A percentile compares a stretch with the other conserved stretches of the same genome.
These are phyloP conservation scores for Drosophila sordidula DNA, from an alignment of 2,888 invertebrate species.

Conservation along the genomic window DNA sequence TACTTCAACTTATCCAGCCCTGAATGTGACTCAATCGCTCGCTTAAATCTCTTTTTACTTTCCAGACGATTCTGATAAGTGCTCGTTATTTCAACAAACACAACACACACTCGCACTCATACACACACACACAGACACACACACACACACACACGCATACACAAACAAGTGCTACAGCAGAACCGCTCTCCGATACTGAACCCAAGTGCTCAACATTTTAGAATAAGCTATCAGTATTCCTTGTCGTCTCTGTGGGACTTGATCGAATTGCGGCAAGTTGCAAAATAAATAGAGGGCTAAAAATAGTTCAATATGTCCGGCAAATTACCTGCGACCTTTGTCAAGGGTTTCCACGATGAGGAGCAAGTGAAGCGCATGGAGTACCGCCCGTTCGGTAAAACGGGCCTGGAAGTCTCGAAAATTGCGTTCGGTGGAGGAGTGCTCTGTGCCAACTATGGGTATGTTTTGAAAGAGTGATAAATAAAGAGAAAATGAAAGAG, in stretches of 20 bases:
- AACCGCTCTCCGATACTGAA: conserved; percentile 7
- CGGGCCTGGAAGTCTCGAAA: conserved; percentile 90
- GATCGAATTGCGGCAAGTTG: conserved; percentile 13
- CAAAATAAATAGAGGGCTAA: conserved; percentile 5
- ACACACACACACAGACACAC: conserved; percentile 1
- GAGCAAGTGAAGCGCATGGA: conserved; percentile 88
- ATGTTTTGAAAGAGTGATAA: conserved; percentile 2
- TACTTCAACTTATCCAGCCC: too few relatives aligned
- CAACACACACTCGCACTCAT: conserved; percentile 7
- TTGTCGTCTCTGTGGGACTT: background rate
- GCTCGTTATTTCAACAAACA: conserved; percentile 14
- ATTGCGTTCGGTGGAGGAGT: conserved; percentile 91
- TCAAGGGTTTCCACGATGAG: conserved; percentile 88
- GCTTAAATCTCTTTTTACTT: background rate
- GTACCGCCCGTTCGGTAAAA: conserved; percentile 90
- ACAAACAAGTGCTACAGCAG: background rate
- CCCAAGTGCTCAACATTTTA: background rate
- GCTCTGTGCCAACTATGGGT: conserved; percentile 90
- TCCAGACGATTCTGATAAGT: background rate
- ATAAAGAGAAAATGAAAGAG: background rate
- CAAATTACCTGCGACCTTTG: conserved; percentile 87
- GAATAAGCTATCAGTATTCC: conserved; percentile 33
- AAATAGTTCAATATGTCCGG: conserved; percentile 47
- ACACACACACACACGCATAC: background rate
- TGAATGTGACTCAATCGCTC: background rate